Base-by-base conservation (phyloP, 2,888 invertebrate species). In the Oscheius sp. region DNA sequence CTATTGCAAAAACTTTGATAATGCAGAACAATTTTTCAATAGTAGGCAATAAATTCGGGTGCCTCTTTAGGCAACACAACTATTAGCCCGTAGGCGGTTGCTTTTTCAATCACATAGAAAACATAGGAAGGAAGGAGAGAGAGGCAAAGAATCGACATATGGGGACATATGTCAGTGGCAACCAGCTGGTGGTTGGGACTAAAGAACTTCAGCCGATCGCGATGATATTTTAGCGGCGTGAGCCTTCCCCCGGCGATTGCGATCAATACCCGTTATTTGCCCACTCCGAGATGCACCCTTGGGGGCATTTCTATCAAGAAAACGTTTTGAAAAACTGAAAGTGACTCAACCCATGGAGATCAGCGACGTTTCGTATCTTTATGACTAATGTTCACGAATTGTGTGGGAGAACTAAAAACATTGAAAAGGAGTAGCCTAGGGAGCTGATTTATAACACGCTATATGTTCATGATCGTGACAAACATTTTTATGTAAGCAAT, bases 211-310 rank as follows among this genome's bases (percentile, higher is more conserved):
- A 54, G 59, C 28, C 59, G 59, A 44, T 59, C 59, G 59, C 44
- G 41, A 44, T 59, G 44, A 59, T 59, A 44, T 59, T 59, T 59
- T 22, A 59, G 59, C 59, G 59, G 59, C 41, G 59, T 59, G 59
- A 44, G 41, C 59, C 44, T 44, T 38, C 57, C 38, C 59, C 59
- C 24, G 26, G 59, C 59, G 54, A 54, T 54, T 54, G 59, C 59
- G 59, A 59, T 59, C 59, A 44, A 59, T 59, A 59, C 59, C 44
- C 59, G 59, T 44, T 59, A 59, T 59, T 59, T 59, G 59, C 44
- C 59, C 41, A 59, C 59, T 24, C 17, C 9, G 59, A 59, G 59
- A 59, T 44, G 41, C 30, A 44, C 59, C 59, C 59, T 59, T 44
- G 44, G 59, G 59, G 44, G 44, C 54, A 17, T 32, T 6, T 17